Percentiles rank a stretch among this genome's conserved stretches.
These are phyloP conservation scores for Saccostrea cuccullata DNA, from an alignment of 1,140 invertebrate species.

Conservation along the genomic window DNA sequence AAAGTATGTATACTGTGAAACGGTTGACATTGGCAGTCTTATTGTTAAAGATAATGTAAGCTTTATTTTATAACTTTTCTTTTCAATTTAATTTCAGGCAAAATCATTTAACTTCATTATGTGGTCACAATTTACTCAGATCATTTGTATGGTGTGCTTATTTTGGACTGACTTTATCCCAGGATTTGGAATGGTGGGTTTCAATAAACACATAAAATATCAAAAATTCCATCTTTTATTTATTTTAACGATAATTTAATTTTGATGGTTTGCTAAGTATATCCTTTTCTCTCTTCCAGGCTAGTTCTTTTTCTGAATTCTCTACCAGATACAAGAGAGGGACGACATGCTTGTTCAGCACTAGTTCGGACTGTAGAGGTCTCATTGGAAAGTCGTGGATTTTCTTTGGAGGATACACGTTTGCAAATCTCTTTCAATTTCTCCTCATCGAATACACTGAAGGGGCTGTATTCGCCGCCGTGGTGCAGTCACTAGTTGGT, in stretches of 20 bases:
- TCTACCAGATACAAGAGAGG: slow-evolving; percentile 47
- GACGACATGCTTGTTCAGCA: slow-evolving; percentile 57
- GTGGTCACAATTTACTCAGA: slow-evolving; percentile 60
- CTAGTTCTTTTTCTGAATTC: slow-evolving; percentile 53
- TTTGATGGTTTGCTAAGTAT: background rate
- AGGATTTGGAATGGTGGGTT: slow-evolving; percentile 62
- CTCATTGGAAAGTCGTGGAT: slow-evolving; percentile 61
- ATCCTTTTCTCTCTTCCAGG: slow-evolving; percentile 49
- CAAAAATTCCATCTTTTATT: background rate
- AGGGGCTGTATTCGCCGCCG: slow-evolving; percentile 61
- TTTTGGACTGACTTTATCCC: slow-evolving; percentile 69
- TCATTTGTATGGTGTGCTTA: slow-evolving; percentile 53
- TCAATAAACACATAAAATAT: too few relatives aligned
- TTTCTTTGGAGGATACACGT: slow-evolving; percentile 60
- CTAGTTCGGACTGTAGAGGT: slow-evolving; percentile 52
- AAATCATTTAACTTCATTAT: slow-evolving; percentile 63
- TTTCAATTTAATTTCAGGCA: slow-evolving; percentile 52
- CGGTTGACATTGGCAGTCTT: too few relatives aligned
- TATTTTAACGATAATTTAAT: background rate
- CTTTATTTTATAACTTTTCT: too few relatives aligned
- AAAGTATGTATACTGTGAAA: too few relatives aligned
- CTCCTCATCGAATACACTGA: slow-evolving; percentile 65
- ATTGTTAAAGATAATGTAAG: too few relatives aligned
- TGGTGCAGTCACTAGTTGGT: slow-evolving; percentile 63
- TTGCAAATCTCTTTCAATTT: slow-evolving; percentile 65